Percentiles rank a stretch among this genome's conserved stretches.
phyloP scores from a whole-genome alignment of 2,797 vertebrate species.

The Microctenopoma lineatum region DNA sequence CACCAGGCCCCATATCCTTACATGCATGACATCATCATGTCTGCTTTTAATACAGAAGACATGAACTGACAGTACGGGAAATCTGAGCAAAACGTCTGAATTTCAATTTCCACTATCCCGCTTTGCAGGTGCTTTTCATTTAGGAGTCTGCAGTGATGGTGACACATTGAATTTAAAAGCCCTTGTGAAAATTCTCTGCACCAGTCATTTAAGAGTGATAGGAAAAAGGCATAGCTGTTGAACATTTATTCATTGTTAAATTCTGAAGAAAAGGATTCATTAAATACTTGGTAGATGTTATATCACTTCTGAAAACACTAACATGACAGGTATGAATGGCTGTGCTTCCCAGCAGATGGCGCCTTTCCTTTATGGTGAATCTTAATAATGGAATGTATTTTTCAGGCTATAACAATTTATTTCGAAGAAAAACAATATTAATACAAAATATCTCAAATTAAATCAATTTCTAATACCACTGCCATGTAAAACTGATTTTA shows the following conservation, averaged over 20 bases:
- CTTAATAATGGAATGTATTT: background rate
- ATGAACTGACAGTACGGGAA: conserved; percentile 59
- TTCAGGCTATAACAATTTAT: background rate
- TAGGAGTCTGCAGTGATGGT: conserved; percentile 8
- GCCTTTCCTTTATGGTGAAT: too few species aligned
- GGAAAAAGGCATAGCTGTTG: background rate
- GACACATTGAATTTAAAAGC: conserved; percentile 26
- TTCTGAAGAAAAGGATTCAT: background rate
- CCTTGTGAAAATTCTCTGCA: background rate
- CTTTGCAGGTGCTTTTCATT: conserved; percentile 62
- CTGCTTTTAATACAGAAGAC: conserved; percentile 83
- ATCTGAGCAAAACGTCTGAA: conserved; percentile 75
- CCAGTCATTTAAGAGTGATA: background rate
- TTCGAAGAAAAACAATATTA: too few species aligned
- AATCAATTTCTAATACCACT: background rate
- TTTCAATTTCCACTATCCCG: conserved; percentile 69
- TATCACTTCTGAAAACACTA: background rate
- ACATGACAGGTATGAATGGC: background rate
- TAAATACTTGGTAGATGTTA: conserved; percentile 4
- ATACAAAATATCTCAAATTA: background rate
- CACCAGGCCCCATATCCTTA: conserved; percentile 17
- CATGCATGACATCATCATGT: conserved; percentile 65
- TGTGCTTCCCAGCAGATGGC: conserved; percentile 53
- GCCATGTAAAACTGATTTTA: too few species aligned
- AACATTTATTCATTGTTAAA: background rate